phyloP scores from a whole-genome alignment of 2,113 vertebrate genomes.

The Poeciliopsis prolifica region DNA sequence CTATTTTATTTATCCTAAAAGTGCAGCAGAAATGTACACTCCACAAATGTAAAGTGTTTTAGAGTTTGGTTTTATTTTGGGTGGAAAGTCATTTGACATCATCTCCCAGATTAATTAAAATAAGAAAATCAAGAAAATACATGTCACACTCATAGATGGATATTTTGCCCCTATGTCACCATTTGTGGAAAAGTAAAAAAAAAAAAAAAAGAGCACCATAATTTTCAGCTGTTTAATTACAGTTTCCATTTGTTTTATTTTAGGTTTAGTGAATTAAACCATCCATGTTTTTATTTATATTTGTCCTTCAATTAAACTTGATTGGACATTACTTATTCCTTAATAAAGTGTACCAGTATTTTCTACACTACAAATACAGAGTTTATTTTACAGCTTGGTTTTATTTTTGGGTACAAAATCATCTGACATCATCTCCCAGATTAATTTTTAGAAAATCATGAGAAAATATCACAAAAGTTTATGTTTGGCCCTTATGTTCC shows the following conservation, averaged over 20 bases:
- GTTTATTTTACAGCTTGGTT: constrained; percentile 8
- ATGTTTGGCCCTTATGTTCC: constrained; percentile 9
- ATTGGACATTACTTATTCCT: neutral
- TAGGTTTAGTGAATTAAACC: no score
- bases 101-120: neutral
- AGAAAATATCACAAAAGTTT: neutral
- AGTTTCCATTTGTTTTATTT: neutral
- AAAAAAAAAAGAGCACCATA: neutral
- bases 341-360: constrained; percentile 14
- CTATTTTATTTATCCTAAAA: neutral
- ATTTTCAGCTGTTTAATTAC: neutral
- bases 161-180: constrained; percentile 4
- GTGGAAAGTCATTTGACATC: neutral
- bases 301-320: constrained; percentile 4
- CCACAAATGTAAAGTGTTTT: constrained; percentile 8
- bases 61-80: neutral
- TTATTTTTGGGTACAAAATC: neutral
- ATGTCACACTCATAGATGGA: neutral
- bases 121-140: neutral
- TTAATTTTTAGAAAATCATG: neutral
- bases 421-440: neutral
- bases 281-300: neutral
- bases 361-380: constrained; percentile 16
- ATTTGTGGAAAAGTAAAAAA: neutral
- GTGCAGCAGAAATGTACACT: constrained; percentile 18